Percentiles rank a stretch among this genome's conserved stretches.
These are phyloP conservation scores for Netelia virgata DNA, from an alignment of 2,888 invertebrate genomes.

Conservation along the genomic window DNA sequence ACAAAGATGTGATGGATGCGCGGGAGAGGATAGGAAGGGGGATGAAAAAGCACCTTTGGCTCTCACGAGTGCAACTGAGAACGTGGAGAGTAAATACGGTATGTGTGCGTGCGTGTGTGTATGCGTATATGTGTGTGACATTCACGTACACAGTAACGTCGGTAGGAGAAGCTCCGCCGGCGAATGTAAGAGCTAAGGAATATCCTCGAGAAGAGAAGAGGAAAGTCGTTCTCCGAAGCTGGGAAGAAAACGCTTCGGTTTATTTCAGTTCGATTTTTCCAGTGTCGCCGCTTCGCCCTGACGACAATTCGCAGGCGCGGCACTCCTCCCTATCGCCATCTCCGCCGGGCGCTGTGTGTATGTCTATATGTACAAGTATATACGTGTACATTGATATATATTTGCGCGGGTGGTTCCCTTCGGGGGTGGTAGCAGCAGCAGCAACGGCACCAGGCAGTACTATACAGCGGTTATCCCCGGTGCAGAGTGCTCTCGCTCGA, in stretches of 20 bases:
- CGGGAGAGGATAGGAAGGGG: not conserved
- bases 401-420: conserved; percentile 58
- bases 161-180: not conserved
- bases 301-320: conserved; percentile 85
- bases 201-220: conserved; percentile 65
- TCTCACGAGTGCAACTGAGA: not conserved
- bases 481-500: conserved; percentile 62
- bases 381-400: conserved; percentile 11
- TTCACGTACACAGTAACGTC: conserved; percentile 35
- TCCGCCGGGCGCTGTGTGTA: conserved; percentile 37
- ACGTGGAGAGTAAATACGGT: not conserved
- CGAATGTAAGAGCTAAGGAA: conserved; percentile 30
- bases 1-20: not conserved
- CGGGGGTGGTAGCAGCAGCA: conserved; percentile 44
- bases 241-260: conserved; percentile 83
- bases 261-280: conserved; percentile 85
- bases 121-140: not conserved
- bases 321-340: conserved; percentile 73
- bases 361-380: conserved; percentile 8
- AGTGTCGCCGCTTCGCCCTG: conserved; percentile 83
- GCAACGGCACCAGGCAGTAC: conserved; percentile 42
- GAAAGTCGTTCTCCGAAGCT: conserved; percentile 70
- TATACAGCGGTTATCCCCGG: conserved; percentile 57
- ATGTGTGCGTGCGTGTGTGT: not conserved
- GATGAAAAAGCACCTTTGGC: not conserved